Percentiles rank a stretch among this genome's conserved stretches.
Evolutionary conservation across 2,797 vertebrate genomes (phyloP).

Genomic region (Platalea minor): DNA sequence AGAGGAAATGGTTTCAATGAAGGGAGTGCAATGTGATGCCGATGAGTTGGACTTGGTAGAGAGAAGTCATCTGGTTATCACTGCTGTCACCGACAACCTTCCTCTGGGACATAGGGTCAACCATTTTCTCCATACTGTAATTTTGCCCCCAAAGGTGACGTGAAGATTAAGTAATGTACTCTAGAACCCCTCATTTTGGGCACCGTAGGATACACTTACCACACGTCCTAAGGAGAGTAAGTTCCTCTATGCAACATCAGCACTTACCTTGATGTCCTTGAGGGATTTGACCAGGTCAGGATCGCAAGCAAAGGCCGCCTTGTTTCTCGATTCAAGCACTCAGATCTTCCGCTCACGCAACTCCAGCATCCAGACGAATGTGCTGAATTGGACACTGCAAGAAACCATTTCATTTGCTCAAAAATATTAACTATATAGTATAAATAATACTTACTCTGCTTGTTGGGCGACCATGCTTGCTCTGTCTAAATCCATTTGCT

Average conservation of each 20-base stretch:
- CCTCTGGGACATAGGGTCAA: not conserved
- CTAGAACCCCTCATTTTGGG: fast-evolving
- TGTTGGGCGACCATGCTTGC: not conserved
- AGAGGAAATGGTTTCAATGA: not conserved
- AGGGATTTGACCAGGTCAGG: not conserved
- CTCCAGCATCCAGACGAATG: not conserved
- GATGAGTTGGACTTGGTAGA: fast-evolving
- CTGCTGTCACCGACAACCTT: not conserved
- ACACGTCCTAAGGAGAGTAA: not conserved
- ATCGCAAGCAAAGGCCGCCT: fast-evolving
- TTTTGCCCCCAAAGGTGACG: not conserved
- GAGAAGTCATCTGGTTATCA: not conserved
- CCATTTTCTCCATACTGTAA: fast-evolving
- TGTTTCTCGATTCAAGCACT: fast-evolving
- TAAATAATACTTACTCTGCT: not conserved
- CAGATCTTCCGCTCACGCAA: not conserved
- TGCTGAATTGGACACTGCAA: not conserved
- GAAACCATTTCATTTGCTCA: not conserved
- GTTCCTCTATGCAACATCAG: not conserved
- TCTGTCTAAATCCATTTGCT: not conserved
- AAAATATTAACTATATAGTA: not conserved
- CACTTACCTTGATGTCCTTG: not conserved
- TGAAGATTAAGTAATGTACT: not conserved
- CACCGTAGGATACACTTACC: fast-evolving
- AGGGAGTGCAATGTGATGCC: not conserved